These are phyloP conservation scores for Sebastes oblongus DNA, from an alignment of 2,797 vertebrate species.

Conservation along the genomic window DNA sequence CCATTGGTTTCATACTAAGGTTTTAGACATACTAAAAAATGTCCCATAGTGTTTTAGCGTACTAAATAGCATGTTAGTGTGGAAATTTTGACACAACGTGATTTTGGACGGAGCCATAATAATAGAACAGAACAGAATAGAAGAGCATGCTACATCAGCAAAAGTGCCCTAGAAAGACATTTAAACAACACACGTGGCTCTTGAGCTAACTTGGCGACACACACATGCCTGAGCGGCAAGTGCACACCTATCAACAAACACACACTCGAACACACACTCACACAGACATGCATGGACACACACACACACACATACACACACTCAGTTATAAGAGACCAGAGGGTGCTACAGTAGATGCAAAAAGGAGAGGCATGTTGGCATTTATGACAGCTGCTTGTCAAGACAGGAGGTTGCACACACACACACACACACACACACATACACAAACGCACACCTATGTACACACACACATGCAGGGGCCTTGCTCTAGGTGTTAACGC, in stretches of 20 bases:
- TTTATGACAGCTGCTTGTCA: slow-evolving; percentile 77
- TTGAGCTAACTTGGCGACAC: slow-evolving; percentile 28
- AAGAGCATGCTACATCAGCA: background rate
- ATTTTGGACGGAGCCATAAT: background rate
- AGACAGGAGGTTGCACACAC: slow-evolving; percentile 24
- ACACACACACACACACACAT: background rate
- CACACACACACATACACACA: slow-evolving; percentile 8
- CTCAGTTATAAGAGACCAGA: slow-evolving; percentile 40
- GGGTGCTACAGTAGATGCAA: slow-evolving; percentile 45
- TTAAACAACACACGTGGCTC: slow-evolving; percentile 39
- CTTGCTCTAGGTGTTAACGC: slow-evolving; percentile 68
- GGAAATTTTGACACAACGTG: fast-evolving
- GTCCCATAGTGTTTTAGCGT: too few relatives aligned
- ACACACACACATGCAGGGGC: background rate
- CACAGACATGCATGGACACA: slow-evolving; percentile 9
- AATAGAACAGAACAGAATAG: background rate
- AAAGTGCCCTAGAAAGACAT: slow-evolving; percentile 13
- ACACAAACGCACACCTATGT: background rate
- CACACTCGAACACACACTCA: slow-evolving; percentile 5
- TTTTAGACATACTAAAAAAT: too few relatives aligned
- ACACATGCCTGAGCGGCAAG: slow-evolving; percentile 36
- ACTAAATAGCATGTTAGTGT: too few relatives aligned
- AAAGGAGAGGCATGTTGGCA: slow-evolving; percentile 68
- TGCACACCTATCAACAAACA: background rate
- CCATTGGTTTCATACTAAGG: too few relatives aligned